phyloP scores from a whole-genome alignment of 2,888 invertebrate species.

The Trissolcus brochymenae region DNA sequence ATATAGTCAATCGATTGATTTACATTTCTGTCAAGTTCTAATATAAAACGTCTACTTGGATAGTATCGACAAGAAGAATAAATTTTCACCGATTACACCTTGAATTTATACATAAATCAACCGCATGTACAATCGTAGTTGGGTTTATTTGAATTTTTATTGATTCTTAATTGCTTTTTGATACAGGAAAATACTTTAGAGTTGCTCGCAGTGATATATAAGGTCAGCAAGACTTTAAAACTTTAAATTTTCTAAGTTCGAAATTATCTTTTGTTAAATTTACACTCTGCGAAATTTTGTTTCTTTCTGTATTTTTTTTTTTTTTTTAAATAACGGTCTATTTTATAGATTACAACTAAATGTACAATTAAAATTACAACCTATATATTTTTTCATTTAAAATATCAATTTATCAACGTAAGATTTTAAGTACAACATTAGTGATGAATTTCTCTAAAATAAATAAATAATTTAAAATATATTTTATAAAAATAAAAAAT shows the following conservation, averaged over 20 bases:
- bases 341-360: too few relatives aligned
- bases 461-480: neutral
- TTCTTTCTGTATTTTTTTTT: too few relatives aligned
- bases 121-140: constrained; percentile 3
- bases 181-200: constrained; percentile 18
- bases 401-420: too few relatives aligned
- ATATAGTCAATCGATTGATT: constrained; percentile 30
- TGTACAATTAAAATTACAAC: too few relatives aligned
- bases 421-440: too few relatives aligned
- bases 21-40: neutral
- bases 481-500: neutral
- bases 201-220: constrained; percentile 15
- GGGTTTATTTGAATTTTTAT: constrained; percentile 20
- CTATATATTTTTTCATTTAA: too few relatives aligned
- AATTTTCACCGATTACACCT: constrained; percentile 13
- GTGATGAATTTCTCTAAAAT: too few relatives aligned
- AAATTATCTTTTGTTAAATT: too few relatives aligned
- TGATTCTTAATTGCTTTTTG: constrained; percentile 23
- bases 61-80: constrained; percentile 14
- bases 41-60: constrained; percentile 27
- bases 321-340: too few relatives aligned
- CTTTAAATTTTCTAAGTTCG: neutral
- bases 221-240: constrained; percentile 16
- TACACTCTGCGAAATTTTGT: too few relatives aligned
- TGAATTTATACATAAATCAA: constrained; percentile 18